Percentiles rank a stretch among this genome's conserved stretches.
Evolutionary conservation across 2,113 vertebrate species (phyloP).

Genomic region (Perca flavescens): DNA sequence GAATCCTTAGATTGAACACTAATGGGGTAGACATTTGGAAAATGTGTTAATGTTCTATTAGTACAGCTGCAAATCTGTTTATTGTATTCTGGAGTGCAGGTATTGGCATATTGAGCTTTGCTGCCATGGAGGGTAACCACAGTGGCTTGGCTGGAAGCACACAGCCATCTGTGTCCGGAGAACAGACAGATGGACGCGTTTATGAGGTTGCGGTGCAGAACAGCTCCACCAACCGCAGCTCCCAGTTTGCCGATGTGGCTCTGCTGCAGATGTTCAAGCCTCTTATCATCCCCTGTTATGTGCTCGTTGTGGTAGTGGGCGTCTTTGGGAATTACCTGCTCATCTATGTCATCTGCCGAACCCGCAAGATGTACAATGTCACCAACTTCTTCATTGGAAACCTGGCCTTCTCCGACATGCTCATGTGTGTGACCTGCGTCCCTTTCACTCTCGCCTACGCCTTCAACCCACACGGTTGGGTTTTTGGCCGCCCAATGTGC

Average conservation of each 20-base stretch:
- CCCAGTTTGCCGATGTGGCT: conserved; percentile 86
- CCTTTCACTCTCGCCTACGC: conserved; percentile 87
- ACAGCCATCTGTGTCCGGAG: conserved; percentile 49
- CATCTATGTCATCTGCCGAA: conserved; percentile 87
- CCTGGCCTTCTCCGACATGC: conserved; percentile 89
- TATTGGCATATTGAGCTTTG: conserved; percentile 14
- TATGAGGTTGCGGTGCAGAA: conserved; percentile 80
- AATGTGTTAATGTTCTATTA: neutral
- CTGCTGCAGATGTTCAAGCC: conserved; percentile 88
- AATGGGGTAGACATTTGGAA: neutral
- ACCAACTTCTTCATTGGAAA: conserved; percentile 91
- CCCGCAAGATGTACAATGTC: conserved; percentile 88
- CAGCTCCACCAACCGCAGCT: conserved; percentile 81
- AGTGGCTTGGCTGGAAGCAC: conserved; percentile 38
- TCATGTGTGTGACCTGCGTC: conserved; percentile 88
- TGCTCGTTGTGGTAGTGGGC: conserved; percentile 84
- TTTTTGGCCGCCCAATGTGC: conserved; percentile 85
- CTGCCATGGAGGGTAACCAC: conserved; percentile 70
- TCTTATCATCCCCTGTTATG: conserved; percentile 87
- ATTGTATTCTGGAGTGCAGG: conserved; percentile 19
- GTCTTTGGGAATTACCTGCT: conserved; percentile 89
- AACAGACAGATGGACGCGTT: conserved; percentile 73
- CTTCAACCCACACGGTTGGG: conserved; percentile 86
- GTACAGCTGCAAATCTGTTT: neutral
- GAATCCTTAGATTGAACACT: neutral